Evolutionary conservation across 2,113 vertebrate genomes (phyloP), one percentile per base, ranked within the genome.

Genomic region (Melozone crissalis): DNA sequence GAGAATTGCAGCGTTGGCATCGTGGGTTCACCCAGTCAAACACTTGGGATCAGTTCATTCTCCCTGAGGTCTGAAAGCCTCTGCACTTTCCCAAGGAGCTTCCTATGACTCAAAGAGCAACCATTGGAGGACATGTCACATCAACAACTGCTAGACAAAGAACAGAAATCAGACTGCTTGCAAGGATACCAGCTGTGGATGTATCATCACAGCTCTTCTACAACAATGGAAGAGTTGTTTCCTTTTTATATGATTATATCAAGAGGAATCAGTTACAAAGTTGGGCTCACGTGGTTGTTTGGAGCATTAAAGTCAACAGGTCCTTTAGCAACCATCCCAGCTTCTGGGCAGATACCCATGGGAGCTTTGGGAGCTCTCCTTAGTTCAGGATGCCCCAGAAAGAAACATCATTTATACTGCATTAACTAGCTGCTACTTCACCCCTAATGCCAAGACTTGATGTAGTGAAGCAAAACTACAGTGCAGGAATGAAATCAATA

Each of bases 401-500:
- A 79, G 44, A 81, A 87, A 28, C 9, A 17, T 27, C 1, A 5
- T 61, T 75, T 89, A 30, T 58, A 41, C 31, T 62, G 37, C 87
- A 80, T 90, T 84, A 69, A 77, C 79, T 73, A 93, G 75, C 26
- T 93, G 27, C 75, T 1, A 1, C 46, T 80, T 96, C 35, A 55
- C 33, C 62, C 46, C 87, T 85, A 58, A 79, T 5, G 3, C 63
- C 58, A 83, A 67, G 39, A 44, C 51, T 71, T 59, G 39, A 74
- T n/a, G 67, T 63, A 54, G 41, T 44, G 67, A 82, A 83, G 71
- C 37, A 82, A 91, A 91, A 80, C 55, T 77, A 35, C 20, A 51
- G 51, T 46, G 63, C 80, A 91, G 58, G 66, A 62, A 85, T 66
- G 31, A 91, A 93, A 95, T 85, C 82, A 81, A 19, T 89, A 69